phyloP scores from a whole-genome alignment of 2,797 vertebrate species.

The Amphiprion clarkii region DNA sequence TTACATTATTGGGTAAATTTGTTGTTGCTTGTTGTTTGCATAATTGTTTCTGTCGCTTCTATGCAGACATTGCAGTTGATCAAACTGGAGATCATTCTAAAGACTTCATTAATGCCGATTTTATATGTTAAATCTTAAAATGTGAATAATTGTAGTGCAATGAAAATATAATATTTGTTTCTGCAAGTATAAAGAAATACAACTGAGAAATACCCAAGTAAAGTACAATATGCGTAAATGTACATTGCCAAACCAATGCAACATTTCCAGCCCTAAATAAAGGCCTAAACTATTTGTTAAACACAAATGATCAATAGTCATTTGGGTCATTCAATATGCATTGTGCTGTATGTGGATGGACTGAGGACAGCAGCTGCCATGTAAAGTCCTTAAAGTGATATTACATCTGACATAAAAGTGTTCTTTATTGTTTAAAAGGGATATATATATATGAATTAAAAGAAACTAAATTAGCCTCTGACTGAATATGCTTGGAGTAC shows the following conservation, averaged over 20 bases:
- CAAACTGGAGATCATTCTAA: neutral
- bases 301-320: conserved; percentile 47
- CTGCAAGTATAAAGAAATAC: neutral
- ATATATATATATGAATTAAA: no score
- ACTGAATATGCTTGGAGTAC: neutral
- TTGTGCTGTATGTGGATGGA: conserved; percentile 7
- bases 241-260: neutral
- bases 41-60: neutral
- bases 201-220: neutral
- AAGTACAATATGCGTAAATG: neutral
- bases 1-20: no score
- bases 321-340: conserved; percentile 56
- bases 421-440: neutral
- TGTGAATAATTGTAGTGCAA: neutral
- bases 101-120: neutral
- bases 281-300: neutral
- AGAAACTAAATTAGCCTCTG: neutral
- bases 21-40: no score
- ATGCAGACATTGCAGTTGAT: neutral
- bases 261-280: neutral
- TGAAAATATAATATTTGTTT: neutral
- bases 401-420: neutral
- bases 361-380: conserved; percentile 13
- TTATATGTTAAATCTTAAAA: neutral
- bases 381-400: conserved; percentile 25